Evolutionary conservation across 2,113 vertebrate species (phyloP), one percentile per base, ranked within the genome.

Genomic region (Coracopsis vasa): DNA sequence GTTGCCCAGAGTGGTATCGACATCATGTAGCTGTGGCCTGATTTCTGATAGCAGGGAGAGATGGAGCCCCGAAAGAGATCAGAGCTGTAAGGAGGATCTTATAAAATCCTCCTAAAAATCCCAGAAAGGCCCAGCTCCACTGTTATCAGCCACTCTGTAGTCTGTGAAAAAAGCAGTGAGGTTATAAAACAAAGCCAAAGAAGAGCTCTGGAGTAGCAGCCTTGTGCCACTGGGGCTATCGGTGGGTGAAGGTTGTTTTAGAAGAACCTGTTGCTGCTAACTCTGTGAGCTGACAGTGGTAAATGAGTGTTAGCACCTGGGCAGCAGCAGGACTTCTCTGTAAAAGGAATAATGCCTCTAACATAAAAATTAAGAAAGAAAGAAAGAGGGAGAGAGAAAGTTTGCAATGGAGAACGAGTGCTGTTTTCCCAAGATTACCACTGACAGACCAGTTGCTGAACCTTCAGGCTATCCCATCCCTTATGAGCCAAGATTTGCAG

Each of bases 31-130:
- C 35, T 95, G 53, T 90, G 53, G 53, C 58, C 62, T 87, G 60
- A 47, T 91, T 91, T 90, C n/a, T 88, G 45, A 45, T 33, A 48
- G 19, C 48, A 58, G 37, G 23, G 11, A 89, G 54, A 86, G 17
- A 16, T 37, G 28, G 14, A 61, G 29, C 16, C 31, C 23, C 67
- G 35, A 41, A 80, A 69, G 21, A 80, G 3, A 45, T 93, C 58
- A 66, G 33, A 73, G 35, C 4, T 70, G 31, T 28, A 70, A 73
- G 60, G 10, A 86, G 14, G 12, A 5, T 33, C 24, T 71, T 94
- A 80, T 88, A 69, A 92, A 90, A 56, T 86, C 85, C 50, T 74
- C 51, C 48, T 53, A 4, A 90, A 82, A 79, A 54, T 11, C 4
- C 0, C 18, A 10, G 31, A 54, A 73, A 29, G 9, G 25, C 15